A percentile compares a stretch with the other conserved stretches of the same genome.
phyloP scores from a whole-genome alignment of 1,140 invertebrate species.

The Dinothrombium tinctorium region DNA sequence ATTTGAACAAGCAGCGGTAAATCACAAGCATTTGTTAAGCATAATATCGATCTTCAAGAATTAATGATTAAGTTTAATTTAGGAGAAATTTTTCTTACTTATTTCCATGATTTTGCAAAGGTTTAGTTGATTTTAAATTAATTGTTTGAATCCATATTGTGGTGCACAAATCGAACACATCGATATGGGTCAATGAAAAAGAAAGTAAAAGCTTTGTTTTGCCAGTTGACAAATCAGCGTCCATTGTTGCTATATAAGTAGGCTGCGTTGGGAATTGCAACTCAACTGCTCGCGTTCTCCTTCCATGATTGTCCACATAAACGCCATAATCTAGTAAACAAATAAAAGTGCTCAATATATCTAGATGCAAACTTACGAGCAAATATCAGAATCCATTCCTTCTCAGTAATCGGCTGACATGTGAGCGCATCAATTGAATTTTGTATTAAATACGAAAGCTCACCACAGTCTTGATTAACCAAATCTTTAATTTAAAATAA shows the following conservation, averaged over 20 bases:
- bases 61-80: too few relatives aligned
- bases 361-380: constrained; percentile 34
- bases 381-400: constrained; percentile 28
- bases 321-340: constrained; percentile 47
- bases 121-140: constrained; percentile 43
- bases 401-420: constrained; percentile 45
- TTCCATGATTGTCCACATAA: constrained; percentile 73
- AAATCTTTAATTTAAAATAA: constrained; percentile 36
- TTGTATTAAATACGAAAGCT: constrained; percentile 66
- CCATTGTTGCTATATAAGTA: constrained; percentile 17
- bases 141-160: constrained; percentile 94
- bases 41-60: constrained; percentile 16
- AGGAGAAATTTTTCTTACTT: constrained; percentile 10
- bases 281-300: constrained; percentile 72
- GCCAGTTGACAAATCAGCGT: constrained; percentile 1
- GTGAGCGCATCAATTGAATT: constrained; percentile 64
- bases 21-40: constrained; percentile 30
- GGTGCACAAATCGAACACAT: constrained; percentile 73
- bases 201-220: constrained; percentile 3
- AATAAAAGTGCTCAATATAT: constrained; percentile 38
- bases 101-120: constrained; percentile 12
- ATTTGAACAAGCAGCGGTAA: constrained; percentile 48
- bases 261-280: constrained; percentile 92
- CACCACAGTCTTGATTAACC: constrained; percentile 67
- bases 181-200: constrained; percentile 47